Conservation (phyloP, 1,140 invertebrate genomes). For the Apis florea region DNA sequence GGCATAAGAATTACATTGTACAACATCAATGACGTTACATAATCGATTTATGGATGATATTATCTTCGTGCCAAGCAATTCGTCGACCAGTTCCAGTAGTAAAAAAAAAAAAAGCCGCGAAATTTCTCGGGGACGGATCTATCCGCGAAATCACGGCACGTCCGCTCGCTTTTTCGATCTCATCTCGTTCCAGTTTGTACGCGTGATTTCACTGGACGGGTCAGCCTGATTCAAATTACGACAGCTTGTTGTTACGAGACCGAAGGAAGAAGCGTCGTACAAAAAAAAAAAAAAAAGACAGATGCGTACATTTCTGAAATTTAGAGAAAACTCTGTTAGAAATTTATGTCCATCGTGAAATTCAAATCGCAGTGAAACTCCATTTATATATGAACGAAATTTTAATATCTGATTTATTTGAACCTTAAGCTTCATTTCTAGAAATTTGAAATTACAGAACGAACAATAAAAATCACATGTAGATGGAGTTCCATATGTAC, state of each 20-base stretch:
- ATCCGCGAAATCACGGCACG: constrained; percentile 41
- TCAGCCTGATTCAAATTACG: constrained; percentile 47
- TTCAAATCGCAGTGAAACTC: not conserved
- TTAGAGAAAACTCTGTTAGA: not conserved
- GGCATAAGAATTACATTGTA: not conserved
- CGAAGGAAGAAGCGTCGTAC: not conserved
- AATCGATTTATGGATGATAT: not conserved
- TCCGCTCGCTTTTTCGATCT: constrained; percentile 46
- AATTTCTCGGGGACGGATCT: constrained; percentile 34
- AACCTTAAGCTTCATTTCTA: too few relatives aligned
- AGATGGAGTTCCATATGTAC: too few relatives aligned
- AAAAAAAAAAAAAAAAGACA: not conserved
- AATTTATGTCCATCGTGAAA: constrained; percentile 26
- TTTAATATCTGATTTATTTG: too few relatives aligned
- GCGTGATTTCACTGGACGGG: constrained; percentile 54
- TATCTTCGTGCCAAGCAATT: constrained; percentile 6
- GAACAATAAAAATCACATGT: too few relatives aligned
- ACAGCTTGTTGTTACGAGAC: constrained; percentile 35
- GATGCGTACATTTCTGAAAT: not conserved
- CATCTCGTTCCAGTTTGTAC: constrained; percentile 55
- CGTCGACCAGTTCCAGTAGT: not conserved
- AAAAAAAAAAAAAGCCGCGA: constrained; percentile 23
- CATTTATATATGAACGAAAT: too few relatives aligned
- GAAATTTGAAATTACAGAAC: too few relatives aligned
- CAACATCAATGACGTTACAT: not conserved